Conservation (phyloP, 2,888 invertebrate genomes). For the Stenurella melanura region DNA sequence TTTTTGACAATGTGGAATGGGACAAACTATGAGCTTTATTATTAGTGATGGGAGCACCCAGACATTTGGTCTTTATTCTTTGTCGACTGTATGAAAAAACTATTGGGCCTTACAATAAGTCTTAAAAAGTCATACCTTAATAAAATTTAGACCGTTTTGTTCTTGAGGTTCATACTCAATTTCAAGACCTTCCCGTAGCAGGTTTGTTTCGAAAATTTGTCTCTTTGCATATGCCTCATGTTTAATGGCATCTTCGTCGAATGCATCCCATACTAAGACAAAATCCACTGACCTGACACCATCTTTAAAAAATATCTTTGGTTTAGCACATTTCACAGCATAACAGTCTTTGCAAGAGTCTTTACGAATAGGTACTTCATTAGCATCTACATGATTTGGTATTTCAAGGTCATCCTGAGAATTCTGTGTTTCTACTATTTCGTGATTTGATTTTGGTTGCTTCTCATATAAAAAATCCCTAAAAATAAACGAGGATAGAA, state of each 20-base stretch:
- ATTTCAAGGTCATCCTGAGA: slow-evolving; percentile 22
- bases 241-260: slow-evolving; percentile 74
- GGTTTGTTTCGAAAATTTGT: slow-evolving; percentile 81
- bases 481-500: slow-evolving; percentile 37
- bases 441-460: slow-evolving; percentile 17
- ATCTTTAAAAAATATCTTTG: slow-evolving; percentile 82
- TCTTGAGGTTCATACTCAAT: slow-evolving; percentile 83
- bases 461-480: slow-evolving; percentile 51
- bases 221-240: slow-evolving; percentile 74
- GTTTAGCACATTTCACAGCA: slow-evolving; percentile 69
- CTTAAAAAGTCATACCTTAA: slow-evolving; percentile 77
- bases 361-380: slow-evolving; percentile 42
- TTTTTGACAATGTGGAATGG: no score
- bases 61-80: no score
- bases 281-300: slow-evolving; percentile 85
- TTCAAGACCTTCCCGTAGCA: slow-evolving; percentile 83
- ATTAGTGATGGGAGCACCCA: no score
- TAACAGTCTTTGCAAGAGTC: slow-evolving; percentile 49
- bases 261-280: slow-evolving; percentile 85
- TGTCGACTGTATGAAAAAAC: no score
- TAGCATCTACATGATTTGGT: slow-evolving; percentile 29
- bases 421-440: slow-evolving; percentile 40
- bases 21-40: no score
- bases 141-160: slow-evolving; percentile 83
- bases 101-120: slow-evolving; percentile 16